Evolutionary conservation across 1,140 invertebrate genomes (phyloP), one percentile per base, ranked within the genome.

Genomic region (Drosophila lacteicornis): DNA sequence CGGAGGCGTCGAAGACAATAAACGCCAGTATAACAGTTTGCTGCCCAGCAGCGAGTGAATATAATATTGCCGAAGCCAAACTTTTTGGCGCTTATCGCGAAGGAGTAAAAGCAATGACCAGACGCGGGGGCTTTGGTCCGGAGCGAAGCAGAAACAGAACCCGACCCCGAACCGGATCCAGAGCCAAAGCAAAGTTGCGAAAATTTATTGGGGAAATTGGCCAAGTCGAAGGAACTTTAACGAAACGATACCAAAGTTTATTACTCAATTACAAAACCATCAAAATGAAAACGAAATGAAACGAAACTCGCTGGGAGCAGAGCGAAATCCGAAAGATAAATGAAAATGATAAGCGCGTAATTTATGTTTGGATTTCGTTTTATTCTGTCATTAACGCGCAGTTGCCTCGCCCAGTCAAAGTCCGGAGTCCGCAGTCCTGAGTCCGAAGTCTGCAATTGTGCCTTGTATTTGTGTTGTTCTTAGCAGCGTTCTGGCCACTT

Each of bases 301-400:
- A 74, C 62, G 79, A 82, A 79, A 66, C 62, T 68, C 22, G 42
- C 55, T 33, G 51, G 47, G 65, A 66, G 66, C 58, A 75, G 68
- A 79, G 49, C 53, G 84, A 78, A 88, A 91, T 91, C 80, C 86
- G 38, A 80, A 88, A 91, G 88, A 91, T 91, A 91, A 91, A 91
- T 91, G 83, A 91, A 91, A 91, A 84, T 91, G 88, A 91, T 91
- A 91, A 91, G 88, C 83, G 88, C 73, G 81, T 88, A 91, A 91
- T 91, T 91, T 91, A 91, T 91, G 88, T 91, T 91, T 91, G 84
- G 88, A 91, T 91, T 91, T 88, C 88, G 88, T 91, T 91, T 91
- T 91, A 91, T 91, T 80, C 79, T 85, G 84, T 91, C 88, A 91
- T 91, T 91, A 91, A 91, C 88, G 84, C 82, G 62, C 63, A 69